Evolutionary conservation across 2,113 vertebrate genomes (phyloP), one percentile per base, ranked within the genome.

Genomic region (Holacanthus passer): DNA sequence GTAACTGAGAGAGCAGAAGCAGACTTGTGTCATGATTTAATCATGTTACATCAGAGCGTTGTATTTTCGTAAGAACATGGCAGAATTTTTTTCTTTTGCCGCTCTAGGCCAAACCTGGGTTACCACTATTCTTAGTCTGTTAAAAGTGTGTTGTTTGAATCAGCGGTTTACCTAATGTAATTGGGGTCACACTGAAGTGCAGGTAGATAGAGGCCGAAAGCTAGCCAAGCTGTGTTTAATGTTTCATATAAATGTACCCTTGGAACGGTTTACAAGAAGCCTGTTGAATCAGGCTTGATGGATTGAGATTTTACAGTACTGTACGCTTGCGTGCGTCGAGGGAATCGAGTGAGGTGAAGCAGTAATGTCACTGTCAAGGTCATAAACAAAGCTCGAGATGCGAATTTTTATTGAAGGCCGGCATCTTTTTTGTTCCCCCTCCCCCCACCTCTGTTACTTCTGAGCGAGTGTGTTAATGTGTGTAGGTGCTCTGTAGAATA

Each of bases 151-250:
- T 72, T 81, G 83, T 87, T 83, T 82, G 81, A 89, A 84, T 91
- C 91, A 93, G 90, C 77, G 73, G 62, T 89, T 90, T 89, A 79
- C 63, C 64, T 94, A 93, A 92, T 94, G 93, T 93, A 94, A 94
- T 91, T 94, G 89, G 88, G 91, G 87, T 92, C 83, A 83, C 64
- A 43, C 6, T 69, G 64, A 85, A 88, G 86, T 87, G 83, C 81
- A 89, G 73, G 88, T 93, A 92, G 92, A 94, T 77, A 88, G 79
- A 56, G 79, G 83, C 39, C 79, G 56, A 72, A 81, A 71, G 80
- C 43, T 48, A 79, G 66, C 73, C 70, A 75, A 77, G 82, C 84
- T 77, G 84, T 65, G 83, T 92, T 94, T 94, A 89, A 92, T 87
- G 92, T 74, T 87, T 77, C 80, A 86, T 77, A 90, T 91, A 91